Base-by-base conservation (phyloP, 2,888 invertebrate genomes). In the Gastrophysa polygoni region DNA sequence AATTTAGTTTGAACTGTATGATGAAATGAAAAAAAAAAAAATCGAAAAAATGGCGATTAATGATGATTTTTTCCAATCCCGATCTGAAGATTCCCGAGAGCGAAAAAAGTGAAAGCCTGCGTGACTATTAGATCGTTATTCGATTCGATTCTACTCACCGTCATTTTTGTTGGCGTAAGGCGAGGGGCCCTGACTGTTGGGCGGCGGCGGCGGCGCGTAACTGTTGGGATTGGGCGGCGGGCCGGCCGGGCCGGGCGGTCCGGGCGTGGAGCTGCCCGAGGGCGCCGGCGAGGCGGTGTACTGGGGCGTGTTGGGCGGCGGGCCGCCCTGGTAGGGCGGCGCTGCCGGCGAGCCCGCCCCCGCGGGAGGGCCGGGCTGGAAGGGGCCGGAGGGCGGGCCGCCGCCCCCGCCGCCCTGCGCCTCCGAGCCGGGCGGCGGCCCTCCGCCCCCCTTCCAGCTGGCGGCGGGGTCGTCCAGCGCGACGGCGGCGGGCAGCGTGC, bases 361-460 rank as follows among this genome's bases (percentile, higher is more conserved):
- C 67, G 88, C 88, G 71, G 90, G 91, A 72, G 89, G 90, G 56
- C 86, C 86, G 75, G 85, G 85, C 75, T 43, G 86, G 73, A 88
- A 89, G 52, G 87, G 87, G 76, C 82, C 80, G 62, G 68, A 66
- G 69, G 73, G 70, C 61, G 71, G 68, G 77, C 84, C 84, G 76
- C 89, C 88, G 74, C 82, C 79, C 83, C 87, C 82, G 83, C 86
- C 83, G 78, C 84, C 84, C 68, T 84, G 89, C 75, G 84, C 84
- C 82, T 84, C 85, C 80, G 86, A 86, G 79, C 86, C 86, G 81
- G 86, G 85, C 80, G 86, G 88, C 84, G 83, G 88, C 84, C 88
- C n/a, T n/a, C n/a, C n/a, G n/a, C n/a, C n/a, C n/a, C n/a, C 89
- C 87, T 92, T 93, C 93, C 92, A 92, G 83, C 89, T 89, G 78